phyloP scores from a whole-genome alignment of 1,140 invertebrate species.

The Apis cerana region DNA sequence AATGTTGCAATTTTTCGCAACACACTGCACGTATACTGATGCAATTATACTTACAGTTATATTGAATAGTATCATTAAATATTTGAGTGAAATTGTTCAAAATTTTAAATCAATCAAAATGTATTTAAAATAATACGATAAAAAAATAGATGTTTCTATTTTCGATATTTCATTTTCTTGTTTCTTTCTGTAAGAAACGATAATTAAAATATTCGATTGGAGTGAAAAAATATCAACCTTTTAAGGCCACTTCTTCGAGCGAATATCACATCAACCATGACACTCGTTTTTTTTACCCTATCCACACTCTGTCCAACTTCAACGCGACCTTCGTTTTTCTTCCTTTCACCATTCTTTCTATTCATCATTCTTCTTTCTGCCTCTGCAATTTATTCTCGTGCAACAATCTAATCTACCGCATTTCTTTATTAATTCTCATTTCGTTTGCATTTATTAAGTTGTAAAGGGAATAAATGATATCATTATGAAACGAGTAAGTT shows the following conservation, averaged over 20 bases:
- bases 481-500: not conserved
- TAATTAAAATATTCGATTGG: not conserved
- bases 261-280: not conserved
- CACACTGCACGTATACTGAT: no score
- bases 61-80: no score
- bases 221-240: not conserved
- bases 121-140: no score
- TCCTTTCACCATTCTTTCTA: conserved; percentile 23
- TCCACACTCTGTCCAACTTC: not conserved
- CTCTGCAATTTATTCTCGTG: not conserved
- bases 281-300: not conserved
- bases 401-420: not conserved
- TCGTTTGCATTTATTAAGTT: not conserved
- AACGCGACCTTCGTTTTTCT: conserved; percentile 1
- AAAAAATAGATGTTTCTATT: no score
- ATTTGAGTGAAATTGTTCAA: no score
- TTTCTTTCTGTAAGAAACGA: not conserved
- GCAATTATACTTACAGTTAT: no score
- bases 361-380: not conserved
- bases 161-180: no score
- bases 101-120: no score
- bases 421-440: conserved; percentile 11
- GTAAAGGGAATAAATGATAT: not conserved
- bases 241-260: not conserved
- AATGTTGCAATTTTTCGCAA: no score